Conservation (phyloP, 2,113 vertebrate genomes). For the Phalacrocorax carbo region DNA sequence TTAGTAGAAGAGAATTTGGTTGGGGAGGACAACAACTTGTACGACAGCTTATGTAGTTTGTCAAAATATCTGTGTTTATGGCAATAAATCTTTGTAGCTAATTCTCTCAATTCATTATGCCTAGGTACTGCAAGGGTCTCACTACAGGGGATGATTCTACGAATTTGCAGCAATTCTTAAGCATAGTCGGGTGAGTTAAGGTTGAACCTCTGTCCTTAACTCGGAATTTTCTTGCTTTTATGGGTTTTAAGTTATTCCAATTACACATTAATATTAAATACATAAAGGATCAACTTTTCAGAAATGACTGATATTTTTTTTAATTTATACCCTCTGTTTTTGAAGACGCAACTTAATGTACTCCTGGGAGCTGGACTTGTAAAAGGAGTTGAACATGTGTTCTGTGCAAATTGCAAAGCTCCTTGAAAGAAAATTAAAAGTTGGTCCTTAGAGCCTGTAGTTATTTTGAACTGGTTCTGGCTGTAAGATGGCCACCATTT, state of each 20-base stretch:
- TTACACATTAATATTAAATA: not conserved
- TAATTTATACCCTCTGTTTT: not conserved
- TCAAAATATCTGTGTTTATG: constrained; percentile 36
- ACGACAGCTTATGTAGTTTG: constrained; percentile 11
- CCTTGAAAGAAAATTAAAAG: not conserved
- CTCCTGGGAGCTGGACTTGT: not conserved
- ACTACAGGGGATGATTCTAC: constrained; percentile 70
- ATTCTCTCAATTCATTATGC: constrained; percentile 72
- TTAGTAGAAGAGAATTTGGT: not conserved
- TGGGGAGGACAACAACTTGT: not conserved
- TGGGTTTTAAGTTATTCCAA: constrained; percentile 67
- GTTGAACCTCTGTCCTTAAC: constrained; percentile 73
- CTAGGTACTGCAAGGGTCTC: constrained; percentile 74
- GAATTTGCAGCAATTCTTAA: constrained; percentile 73
- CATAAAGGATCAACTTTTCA: not conserved
- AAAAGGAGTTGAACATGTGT: not conserved
- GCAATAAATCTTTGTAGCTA: constrained; percentile 63
- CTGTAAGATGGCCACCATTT: not conserved
- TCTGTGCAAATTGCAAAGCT: not conserved
- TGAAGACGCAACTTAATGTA: not conserved
- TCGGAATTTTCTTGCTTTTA: constrained; percentile 69
- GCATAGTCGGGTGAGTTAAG: constrained; percentile 74
- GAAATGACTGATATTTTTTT: not conserved
- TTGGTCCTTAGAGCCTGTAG: not conserved
- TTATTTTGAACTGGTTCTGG: not conserved